Evolutionary conservation across 2,113 vertebrate genomes (phyloP).

Genomic region (Gracilinanus agilis): DNA sequence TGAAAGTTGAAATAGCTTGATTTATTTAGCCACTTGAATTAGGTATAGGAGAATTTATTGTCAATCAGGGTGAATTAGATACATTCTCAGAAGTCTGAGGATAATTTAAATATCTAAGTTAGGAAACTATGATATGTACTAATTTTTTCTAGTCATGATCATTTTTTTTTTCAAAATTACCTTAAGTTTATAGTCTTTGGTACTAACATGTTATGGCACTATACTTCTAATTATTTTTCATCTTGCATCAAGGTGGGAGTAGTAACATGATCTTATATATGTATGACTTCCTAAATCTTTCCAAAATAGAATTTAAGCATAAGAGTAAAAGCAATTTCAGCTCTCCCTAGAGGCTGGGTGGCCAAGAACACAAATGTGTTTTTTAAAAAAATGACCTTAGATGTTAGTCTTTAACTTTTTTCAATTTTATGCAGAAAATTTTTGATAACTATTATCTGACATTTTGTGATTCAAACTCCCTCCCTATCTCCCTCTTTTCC

Average conservation of each 20-base stretch:
- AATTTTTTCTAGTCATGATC: not conserved
- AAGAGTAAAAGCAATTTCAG: not conserved
- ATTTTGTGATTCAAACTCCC: too few species aligned
- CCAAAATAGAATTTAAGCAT: not conserved
- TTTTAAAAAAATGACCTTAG: too few species aligned
- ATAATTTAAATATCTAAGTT: not conserved
- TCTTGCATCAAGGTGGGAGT: not conserved
- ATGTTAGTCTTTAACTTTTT: too few species aligned
- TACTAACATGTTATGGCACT: not conserved
- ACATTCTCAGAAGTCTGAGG: not conserved
- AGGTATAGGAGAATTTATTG: not conserved
- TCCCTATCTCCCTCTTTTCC: too few species aligned
- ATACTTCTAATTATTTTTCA: not conserved
- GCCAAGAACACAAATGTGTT: not conserved
- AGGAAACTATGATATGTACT: too few species aligned
- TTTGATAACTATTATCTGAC: too few species aligned
- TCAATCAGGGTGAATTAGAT: not conserved
- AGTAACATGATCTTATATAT: not conserved
- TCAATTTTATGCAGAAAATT: too few species aligned
- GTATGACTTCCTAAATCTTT: not conserved
- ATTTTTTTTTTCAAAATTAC: not conserved
- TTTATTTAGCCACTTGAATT: not conserved
- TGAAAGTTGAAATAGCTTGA: not conserved
- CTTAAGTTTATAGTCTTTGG: not conserved
- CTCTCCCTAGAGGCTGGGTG: not conserved